phyloP scores from a whole-genome alignment of 2,888 invertebrate genomes.

The Meiosimyza platycephala region DNA sequence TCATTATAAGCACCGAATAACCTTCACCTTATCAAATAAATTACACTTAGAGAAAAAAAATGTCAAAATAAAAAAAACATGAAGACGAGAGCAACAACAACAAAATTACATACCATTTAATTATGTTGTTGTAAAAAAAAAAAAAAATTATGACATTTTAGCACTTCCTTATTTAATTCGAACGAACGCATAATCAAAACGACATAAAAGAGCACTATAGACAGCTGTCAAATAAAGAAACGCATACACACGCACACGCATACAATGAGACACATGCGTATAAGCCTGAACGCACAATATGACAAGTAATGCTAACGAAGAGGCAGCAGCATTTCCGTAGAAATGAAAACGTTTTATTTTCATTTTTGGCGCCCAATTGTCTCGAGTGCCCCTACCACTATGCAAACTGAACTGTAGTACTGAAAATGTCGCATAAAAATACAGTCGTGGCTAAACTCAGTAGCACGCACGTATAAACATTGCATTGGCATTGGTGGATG shows the following conservation, averaged over 20 bases:
- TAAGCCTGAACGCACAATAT: not conserved
- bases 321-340: slow-evolving; percentile 18
- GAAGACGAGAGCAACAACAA: too few relatives aligned
- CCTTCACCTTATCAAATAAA: too few relatives aligned
- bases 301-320: slow-evolving; percentile 5
- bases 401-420: not conserved
- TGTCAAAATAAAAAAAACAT: too few relatives aligned
- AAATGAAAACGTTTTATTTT: slow-evolving; percentile 16
- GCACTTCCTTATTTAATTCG: slow-evolving; percentile 30
- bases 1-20: too few relatives aligned
- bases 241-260: not conserved
- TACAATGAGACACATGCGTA: not conserved
- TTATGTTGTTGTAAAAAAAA: not conserved
- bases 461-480: not conserved
- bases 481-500: not conserved
- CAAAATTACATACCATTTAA: too few relatives aligned
- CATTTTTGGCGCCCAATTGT: slow-evolving; percentile 49
- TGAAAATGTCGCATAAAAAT: slow-evolving; percentile 1
- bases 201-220: slow-evolving; percentile 24
- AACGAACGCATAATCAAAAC: slow-evolving; percentile 13
- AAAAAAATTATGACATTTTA: slow-evolving; percentile 18
- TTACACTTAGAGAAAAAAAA: too few relatives aligned
- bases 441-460: not conserved
- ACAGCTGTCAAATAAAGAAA: slow-evolving; percentile 24
- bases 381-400: slow-evolving; percentile 42